phyloP scores from a whole-genome alignment of 2,797 vertebrate species.

The Schizopygopsis pylzovi region DNA sequence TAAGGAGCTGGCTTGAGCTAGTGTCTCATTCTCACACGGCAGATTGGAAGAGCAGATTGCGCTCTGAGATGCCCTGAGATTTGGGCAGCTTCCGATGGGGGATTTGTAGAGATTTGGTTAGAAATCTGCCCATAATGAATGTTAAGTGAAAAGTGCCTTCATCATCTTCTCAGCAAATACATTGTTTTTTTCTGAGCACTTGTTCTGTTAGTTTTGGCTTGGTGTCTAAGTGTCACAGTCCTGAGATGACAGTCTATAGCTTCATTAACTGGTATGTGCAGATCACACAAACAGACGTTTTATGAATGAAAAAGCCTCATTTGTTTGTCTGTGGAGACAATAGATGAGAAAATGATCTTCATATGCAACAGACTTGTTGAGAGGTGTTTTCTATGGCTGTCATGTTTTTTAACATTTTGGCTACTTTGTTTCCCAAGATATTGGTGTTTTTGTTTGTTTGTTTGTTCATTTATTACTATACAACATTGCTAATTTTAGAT shows the following conservation, averaged over 20 bases:
- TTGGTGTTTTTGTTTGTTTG: not conserved
- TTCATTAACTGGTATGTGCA: constrained; percentile 22
- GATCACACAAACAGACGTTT: constrained; percentile 10
- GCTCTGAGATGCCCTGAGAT: constrained; percentile 68
- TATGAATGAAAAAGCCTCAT: constrained; percentile 22
- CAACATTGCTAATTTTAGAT: not conserved
- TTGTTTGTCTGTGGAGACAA: constrained; percentile 24
- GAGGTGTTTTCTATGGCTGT: no score
- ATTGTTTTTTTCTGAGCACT: constrained; percentile 52
- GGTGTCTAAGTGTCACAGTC: constrained; percentile 6
- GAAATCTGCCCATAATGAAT: constrained; percentile 63
- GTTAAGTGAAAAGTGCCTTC: constrained; percentile 59
- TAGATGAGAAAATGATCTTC: not conserved
- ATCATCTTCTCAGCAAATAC: constrained; percentile 43
- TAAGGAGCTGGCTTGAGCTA: constrained; percentile 35
- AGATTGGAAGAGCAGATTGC: constrained; percentile 75
- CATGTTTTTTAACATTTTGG: not conserved
- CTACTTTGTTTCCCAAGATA: not conserved
- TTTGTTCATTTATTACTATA: not conserved
- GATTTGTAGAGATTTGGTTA: constrained; percentile 75
- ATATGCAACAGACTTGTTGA: not conserved
- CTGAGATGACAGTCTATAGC: constrained; percentile 15
- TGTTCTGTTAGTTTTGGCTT: constrained; percentile 51
- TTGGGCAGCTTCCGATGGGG: constrained; percentile 63
- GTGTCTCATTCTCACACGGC: constrained; percentile 57